Percentiles rank a stretch among this genome's conserved stretches.
Conservation (phyloP, 2,797 vertebrate genomes). For the Gymnoscopelus microlampas region DNA sequence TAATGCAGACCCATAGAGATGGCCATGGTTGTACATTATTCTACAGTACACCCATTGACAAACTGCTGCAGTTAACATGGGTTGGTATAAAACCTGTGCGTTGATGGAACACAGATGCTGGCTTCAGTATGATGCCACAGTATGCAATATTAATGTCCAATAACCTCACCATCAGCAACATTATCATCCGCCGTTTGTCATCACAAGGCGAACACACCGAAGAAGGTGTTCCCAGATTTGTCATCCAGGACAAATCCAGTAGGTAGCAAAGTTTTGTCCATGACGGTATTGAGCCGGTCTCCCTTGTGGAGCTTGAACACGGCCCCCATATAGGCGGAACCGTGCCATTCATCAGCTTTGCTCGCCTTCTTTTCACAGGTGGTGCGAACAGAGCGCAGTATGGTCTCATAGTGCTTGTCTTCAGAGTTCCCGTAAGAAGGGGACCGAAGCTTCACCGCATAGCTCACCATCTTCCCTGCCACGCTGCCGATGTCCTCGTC, state of each 20-base stretch:
- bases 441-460: slow-evolving; percentile 66
- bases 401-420: slow-evolving; percentile 17
- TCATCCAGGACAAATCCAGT: slow-evolving; percentile 39
- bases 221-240: slow-evolving; percentile 67
- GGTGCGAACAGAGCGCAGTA: slow-evolving; percentile 69
- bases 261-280: slow-evolving; percentile 32
- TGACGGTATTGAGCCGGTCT: slow-evolving; percentile 66
- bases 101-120: no score
- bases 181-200: background rate
- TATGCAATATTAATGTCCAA: no score
- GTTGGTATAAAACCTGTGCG: background rate
- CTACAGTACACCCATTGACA: no score
- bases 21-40: no score
- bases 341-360: slow-evolving; percentile 46
- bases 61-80: background rate
- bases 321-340: slow-evolving; percentile 75
- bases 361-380: slow-evolving; percentile 54
- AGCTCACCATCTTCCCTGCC: slow-evolving; percentile 44
- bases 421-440: rapidly evolving
- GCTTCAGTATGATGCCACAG: no score
- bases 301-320: slow-evolving; percentile 65
- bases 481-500: rapidly evolving
- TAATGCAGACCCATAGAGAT: no score
- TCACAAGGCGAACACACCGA: slow-evolving; percentile 80
- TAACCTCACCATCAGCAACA: no score